Evolutionary conservation across 2,113 vertebrate genomes (phyloP), one percentile per base, ranked within the genome.

Genomic region (Saguinus imperator): DNA sequence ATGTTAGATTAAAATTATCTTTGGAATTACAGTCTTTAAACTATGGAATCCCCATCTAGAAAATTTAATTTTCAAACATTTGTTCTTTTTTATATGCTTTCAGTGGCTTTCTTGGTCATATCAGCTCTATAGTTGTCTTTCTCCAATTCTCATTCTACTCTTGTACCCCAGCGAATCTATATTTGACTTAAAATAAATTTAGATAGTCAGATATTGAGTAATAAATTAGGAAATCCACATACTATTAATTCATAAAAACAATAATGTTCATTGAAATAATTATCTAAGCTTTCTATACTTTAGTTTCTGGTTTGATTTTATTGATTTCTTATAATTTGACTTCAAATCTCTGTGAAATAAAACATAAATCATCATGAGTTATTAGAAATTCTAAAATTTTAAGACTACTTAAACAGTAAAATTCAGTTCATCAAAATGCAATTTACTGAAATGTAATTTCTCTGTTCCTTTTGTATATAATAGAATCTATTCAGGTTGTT

Each of bases 181-280:
- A 72, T 68, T 95, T 95, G 91, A 85, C 55, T 93, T 95, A 86
- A 96, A 94, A 77, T 95, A 94, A 75, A 21, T 97, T 93, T 48
- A 83, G 32, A 55, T 32, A 37, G 29, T 87, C 73, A 94, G 48
- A 84, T 95, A 80, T 48, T 93, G 35, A 97, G 81, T 87, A 94
- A 85, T 27, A 89, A 88, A 91, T 75, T 89, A 91, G 72, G 37
- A 96, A 91, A 96, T 94, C 16, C 89, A 21, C 27, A 73, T 5
- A 72, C 1, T 68, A 2, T 58, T 96, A 94, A 5, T 82, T 77
- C 61, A 52, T 27, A 48, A 55, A 35, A 88, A 77, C 64, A 73
- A 61, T 82, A 91, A 88, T 57, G 11, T 70, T 91, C 52, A 87
- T 79, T 93, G 40, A 85, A 61, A 37, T 23, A 95, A 9, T 85